phyloP scores from a whole-genome alignment of 1,140 invertebrate species.

The Trissolcus basalis region DNA sequence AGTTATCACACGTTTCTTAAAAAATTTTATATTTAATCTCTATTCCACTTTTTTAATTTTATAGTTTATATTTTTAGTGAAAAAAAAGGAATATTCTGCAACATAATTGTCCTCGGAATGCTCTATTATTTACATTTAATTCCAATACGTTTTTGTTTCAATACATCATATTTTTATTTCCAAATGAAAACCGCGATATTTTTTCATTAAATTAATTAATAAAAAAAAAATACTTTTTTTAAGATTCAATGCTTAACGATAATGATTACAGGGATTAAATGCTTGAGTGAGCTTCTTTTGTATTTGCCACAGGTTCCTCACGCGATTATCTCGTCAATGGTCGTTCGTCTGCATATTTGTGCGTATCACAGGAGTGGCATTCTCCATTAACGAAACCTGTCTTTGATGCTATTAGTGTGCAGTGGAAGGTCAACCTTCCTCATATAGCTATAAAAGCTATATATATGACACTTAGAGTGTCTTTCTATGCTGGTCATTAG shows the following conservation, averaged over 20 bases:
- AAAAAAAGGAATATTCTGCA: no score
- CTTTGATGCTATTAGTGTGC: slow-evolving; percentile 33
- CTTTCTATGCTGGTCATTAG: slow-evolving; percentile 27
- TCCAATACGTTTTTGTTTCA: no score
- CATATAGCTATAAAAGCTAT: slow-evolving; percentile 1
- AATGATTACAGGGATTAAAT: slow-evolving; percentile 30
- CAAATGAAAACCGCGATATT: no score
- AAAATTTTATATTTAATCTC: no score
- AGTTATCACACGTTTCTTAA: no score
- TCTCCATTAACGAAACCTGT: slow-evolving; percentile 44
- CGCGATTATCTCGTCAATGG: slow-evolving; percentile 41
- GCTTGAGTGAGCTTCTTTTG: slow-evolving; percentile 42
- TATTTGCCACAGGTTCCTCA: slow-evolving; percentile 23
- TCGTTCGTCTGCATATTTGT: slow-evolving; percentile 45
- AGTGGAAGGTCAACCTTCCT: slow-evolving; percentile 44
- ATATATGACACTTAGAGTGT: background rate
- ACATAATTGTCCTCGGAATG: no score
- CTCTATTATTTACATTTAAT: no score
- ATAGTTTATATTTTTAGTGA: no score
- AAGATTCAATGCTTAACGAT: slow-evolving; percentile 14
- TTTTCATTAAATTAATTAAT: no score
- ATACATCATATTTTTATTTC: no score
- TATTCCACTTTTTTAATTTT: no score
- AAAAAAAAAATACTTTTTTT: no score
- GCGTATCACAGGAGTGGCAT: slow-evolving; percentile 40